Percentiles rank a stretch among this genome's conserved stretches.
Conservation (phyloP, 2,113 vertebrate genomes). For the Procavia capensis region DNA sequence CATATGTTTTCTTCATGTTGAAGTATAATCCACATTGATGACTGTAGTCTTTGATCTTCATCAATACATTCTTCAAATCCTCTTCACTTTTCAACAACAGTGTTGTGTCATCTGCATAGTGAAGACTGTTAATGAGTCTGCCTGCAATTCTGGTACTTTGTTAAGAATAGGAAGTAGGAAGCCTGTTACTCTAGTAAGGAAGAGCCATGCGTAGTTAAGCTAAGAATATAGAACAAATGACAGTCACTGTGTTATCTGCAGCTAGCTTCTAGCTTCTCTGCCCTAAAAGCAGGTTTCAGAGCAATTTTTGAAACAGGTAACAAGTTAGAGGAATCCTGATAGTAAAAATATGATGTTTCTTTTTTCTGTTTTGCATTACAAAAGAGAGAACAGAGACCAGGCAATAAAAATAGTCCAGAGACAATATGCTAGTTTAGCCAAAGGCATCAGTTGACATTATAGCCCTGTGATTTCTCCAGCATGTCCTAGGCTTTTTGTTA, state of each 20-base stretch:
- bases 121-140: not conserved
- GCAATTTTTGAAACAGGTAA: slow-evolving; percentile 43
- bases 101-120: not conserved
- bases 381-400: not conserved
- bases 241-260: not conserved
- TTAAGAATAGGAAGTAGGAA: not conserved
- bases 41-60: no score
- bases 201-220: not conserved
- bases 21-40: no score
- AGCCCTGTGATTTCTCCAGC: not conserved
- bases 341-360: not conserved
- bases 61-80: not conserved
- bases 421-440: not conserved
- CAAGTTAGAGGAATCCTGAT: not conserved
- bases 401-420: not conserved
- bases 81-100: not conserved
- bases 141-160: not conserved
- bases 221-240: not conserved
- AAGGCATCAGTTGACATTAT: not conserved
- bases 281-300: slow-evolving; percentile 16
- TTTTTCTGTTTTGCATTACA: not conserved
- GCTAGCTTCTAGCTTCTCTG: not conserved
- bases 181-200: not conserved
- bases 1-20: no score
- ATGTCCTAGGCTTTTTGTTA: not conserved